Percentiles rank a stretch among this genome's conserved stretches.
Conservation (phyloP, 2,888 invertebrate species). For the Phragmatobia fuliginosa region DNA sequence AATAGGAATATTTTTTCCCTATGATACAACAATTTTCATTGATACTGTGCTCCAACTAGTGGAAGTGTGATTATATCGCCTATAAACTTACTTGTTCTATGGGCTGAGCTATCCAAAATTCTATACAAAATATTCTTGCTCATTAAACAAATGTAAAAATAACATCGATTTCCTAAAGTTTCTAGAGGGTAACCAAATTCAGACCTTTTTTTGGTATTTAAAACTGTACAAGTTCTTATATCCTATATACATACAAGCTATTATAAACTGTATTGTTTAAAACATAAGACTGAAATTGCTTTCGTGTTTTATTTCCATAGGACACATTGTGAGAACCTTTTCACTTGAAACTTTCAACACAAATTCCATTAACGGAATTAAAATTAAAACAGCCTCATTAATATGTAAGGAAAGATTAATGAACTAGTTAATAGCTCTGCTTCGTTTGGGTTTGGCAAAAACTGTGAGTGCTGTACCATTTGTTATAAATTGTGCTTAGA, state of each 20-base stretch:
- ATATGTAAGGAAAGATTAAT: conserved; percentile 62
- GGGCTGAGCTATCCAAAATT: no score
- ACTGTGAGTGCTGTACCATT: conserved; percentile 34
- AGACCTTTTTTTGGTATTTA: conserved; percentile 19
- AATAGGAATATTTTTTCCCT: no score
- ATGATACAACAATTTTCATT: no score
- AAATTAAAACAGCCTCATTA: conserved; percentile 62
- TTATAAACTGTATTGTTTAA: background rate
- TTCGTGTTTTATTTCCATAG: conserved; percentile 8
- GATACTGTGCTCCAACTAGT: no score
- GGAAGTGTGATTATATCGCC: no score
- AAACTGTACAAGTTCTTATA: conserved; percentile 2
- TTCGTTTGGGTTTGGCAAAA: conserved; percentile 43
- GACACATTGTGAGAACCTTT: conserved; percentile 38
- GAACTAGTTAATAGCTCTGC: conserved; percentile 51
- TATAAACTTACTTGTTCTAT: no score
- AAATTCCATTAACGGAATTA: conserved; percentile 63
- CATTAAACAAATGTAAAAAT: background rate
- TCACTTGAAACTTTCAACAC: conserved; percentile 54
- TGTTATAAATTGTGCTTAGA: conserved; percentile 21
- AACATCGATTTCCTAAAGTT: background rate
- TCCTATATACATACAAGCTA: background rate
- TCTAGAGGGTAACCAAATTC: conserved; percentile 18
- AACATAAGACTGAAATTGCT: conserved; percentile 10
- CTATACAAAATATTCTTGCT: background rate